These are phyloP conservation scores for Campaea margaritaria DNA, from an alignment of 2,888 invertebrate genomes.

Conservation along the genomic window DNA sequence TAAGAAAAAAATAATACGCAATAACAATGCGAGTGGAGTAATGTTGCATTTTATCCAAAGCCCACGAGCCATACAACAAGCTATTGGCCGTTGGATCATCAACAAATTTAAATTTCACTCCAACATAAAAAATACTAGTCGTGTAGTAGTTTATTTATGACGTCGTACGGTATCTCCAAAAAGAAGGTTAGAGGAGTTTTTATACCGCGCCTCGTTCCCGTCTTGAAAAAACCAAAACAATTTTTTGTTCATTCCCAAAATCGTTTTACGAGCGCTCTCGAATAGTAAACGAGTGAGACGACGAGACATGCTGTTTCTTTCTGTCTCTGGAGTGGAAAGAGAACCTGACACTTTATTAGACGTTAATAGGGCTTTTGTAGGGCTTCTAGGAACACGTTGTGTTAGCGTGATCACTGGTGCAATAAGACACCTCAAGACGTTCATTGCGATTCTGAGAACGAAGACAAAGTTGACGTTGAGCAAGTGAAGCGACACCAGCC, in stretches of 20 bases:
- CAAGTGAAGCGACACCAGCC: conserved; percentile 24
- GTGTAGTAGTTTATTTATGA: conserved; percentile 78
- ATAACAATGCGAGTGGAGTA: conserved; percentile 48
- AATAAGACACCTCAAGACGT: conserved; percentile 59
- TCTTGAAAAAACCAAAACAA: conserved; percentile 81
- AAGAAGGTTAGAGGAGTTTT: conserved; percentile 63
- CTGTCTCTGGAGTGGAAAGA: conserved; percentile 55
- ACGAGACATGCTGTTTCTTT: conserved; percentile 50
- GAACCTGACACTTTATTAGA: conserved; percentile 68
- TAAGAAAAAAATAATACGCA: conserved; percentile 71
- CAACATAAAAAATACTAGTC: conserved; percentile 53
- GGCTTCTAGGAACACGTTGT: conserved; percentile 69
- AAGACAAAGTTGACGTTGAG: conserved; percentile 52
- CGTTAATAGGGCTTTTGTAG: conserved; percentile 66
- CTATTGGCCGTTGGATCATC: conserved; percentile 66
- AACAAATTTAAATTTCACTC: conserved; percentile 69
- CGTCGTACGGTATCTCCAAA: conserved; percentile 73
- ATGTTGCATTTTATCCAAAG: conserved; percentile 46
- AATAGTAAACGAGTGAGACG: conserved; percentile 74
- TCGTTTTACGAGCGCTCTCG: conserved; percentile 80
- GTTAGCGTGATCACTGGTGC: conserved; percentile 59
- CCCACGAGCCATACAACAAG: conserved; percentile 29
- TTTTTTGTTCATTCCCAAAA: conserved; percentile 75
- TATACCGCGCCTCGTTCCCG: conserved; percentile 51
- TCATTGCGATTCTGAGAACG: conserved; percentile 54